These are phyloP conservation scores for Tyto alba DNA, from an alignment of 2,113 vertebrate genomes.

Conservation along the genomic window DNA sequence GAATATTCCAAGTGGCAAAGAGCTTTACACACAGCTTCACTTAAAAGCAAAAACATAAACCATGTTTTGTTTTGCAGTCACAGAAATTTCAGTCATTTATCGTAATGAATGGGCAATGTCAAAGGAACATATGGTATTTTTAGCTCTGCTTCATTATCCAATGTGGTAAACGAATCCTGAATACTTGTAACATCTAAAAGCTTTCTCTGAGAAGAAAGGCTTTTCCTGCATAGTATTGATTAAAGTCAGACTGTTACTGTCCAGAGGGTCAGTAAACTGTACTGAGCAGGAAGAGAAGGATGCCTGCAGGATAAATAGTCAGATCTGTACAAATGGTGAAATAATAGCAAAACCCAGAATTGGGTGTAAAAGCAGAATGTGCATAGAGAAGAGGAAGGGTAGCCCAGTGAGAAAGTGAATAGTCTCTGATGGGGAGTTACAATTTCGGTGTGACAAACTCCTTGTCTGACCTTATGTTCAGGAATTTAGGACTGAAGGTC, in stretches of 20 bases:
- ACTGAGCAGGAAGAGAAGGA: neutral
- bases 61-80: slow-evolving; percentile 24
- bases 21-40: neutral
- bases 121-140: slow-evolving; percentile 44
- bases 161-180: neutral
- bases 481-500: neutral
- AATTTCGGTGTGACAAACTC: neutral
- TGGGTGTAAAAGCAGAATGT: neutral
- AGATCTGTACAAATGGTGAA: neutral
- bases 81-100: slow-evolving; percentile 24
- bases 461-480: neutral
- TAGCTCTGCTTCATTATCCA: slow-evolving; percentile 54
- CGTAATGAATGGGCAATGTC: slow-evolving; percentile 56
- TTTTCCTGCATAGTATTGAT: neutral
- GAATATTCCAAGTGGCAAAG: slow-evolving; percentile 18
- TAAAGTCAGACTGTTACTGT: slow-evolving; percentile 12
- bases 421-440: neutral
- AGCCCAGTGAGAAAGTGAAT: neutral
- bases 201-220: slow-evolving; percentile 5
- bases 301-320: neutral
- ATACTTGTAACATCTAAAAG: neutral
- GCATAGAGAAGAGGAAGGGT: neutral
- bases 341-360: neutral
- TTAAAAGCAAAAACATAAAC: slow-evolving; percentile 49
- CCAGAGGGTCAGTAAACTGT: neutral